Evolutionary conservation across 2,888 invertebrate genomes (phyloP), one percentile per base, ranked within the genome.

Genomic region (Tetragonisca angustula): DNA sequence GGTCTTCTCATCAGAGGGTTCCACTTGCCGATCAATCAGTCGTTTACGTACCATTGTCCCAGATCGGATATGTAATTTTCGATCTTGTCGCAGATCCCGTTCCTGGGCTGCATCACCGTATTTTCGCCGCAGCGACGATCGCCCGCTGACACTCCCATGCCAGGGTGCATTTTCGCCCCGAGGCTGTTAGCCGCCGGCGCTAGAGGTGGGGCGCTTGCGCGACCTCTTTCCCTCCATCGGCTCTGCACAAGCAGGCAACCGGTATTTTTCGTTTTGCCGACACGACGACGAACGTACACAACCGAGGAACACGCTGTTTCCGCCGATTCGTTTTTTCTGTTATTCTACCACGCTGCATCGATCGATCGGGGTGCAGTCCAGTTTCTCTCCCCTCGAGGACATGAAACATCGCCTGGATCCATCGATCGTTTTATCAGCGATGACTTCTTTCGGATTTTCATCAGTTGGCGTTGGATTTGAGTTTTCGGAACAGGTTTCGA

Each of bases 21-120:
- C 24, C 24, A 4, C 6, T 43, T 36, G 36, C 27, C 17, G 43
- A 49, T 19, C 27, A 36, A 54, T 61, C 64, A 52, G 59, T n/a
- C 61, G 79, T 36, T 86, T 70, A 93, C 95, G 95, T 95, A 96
- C 97, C 97, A 97, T 95, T 96, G 96, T 95, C 96, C 96, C 81
- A 97, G 95, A 93, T 97, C 96, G 79, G 96, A 96, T 92, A 97
- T 95, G 94, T 96, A 96, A 92, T 95, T 94, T 92, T 96, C 96
- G 88, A 96, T 95, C 95, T 96, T 96, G 93, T 96, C 96, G 95
- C 96, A 96, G 93, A 96, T 95, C 93, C 95, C 96, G 70, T 88
- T 93, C 84, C 92, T 91, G 78, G 93, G 91, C 89, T 93, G 93
- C 92, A 93, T 93, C 85, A 89, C 90, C 77, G 90, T 84, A 88